Percentiles rank a stretch among this genome's conserved stretches.
These are phyloP conservation scores for Drosophila melanocephala DNA, from an alignment of 2,888 invertebrate genomes.

Conservation along the genomic window DNA sequence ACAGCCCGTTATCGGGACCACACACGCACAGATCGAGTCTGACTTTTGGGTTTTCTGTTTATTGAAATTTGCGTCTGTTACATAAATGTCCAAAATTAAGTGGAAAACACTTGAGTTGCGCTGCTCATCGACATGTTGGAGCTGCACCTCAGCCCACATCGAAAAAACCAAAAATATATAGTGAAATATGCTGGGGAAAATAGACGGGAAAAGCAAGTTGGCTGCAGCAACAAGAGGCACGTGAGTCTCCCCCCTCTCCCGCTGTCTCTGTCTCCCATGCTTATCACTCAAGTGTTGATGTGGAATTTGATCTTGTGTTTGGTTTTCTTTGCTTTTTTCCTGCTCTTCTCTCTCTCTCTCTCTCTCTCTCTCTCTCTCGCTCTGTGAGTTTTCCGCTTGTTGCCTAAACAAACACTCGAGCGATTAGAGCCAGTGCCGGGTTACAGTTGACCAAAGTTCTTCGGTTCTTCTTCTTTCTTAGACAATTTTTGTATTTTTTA, in stretches of 20 bases:
- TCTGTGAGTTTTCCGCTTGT: slow-evolving; percentile 9
- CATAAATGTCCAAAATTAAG: slow-evolving; percentile 73
- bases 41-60: slow-evolving; percentile 54
- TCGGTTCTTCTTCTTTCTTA: not conserved
- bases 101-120: slow-evolving; percentile 70
- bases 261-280: not conserved
- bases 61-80: slow-evolving; percentile 67
- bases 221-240: slow-evolving; percentile 29
- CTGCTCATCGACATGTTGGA: slow-evolving; percentile 36
- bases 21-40: slow-evolving; percentile 51
- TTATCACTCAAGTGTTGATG: slow-evolving; percentile 61
- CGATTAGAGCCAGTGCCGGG: slow-evolving; percentile 58
- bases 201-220: slow-evolving; percentile 9
- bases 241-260: slow-evolving; percentile 31
- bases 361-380: not conserved
- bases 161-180: slow-evolving; percentile 2
- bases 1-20: slow-evolving; percentile 62
- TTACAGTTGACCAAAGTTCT: slow-evolving; percentile 40
- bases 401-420: slow-evolving; percentile 71
- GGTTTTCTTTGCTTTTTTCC: slow-evolving; percentile 1
- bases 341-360: slow-evolving; percentile 1
- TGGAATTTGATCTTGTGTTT: slow-evolving; percentile 72
- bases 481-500: not conserved
- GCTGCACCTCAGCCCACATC: slow-evolving; percentile 20
- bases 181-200: slow-evolving; percentile 1